Conservation (phyloP, 1,140 invertebrate species). For the Leucophenga varia region DNA sequence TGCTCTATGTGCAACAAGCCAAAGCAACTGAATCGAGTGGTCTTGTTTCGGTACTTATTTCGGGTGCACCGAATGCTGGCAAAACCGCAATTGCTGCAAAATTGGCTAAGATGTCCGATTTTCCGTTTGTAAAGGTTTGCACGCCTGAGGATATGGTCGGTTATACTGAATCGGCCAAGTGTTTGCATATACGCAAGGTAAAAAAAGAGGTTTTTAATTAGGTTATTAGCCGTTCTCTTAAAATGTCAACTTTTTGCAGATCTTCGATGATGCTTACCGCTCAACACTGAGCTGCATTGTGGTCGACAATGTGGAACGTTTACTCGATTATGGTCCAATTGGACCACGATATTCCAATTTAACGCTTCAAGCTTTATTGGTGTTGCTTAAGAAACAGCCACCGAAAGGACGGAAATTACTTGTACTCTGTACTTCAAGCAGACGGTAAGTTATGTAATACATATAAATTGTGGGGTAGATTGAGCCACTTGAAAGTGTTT, state of each 20-base stretch:
- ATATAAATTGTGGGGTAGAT: background rate
- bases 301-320: conserved; percentile 96
- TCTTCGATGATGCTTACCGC: conserved; percentile 99
- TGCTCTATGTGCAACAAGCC: conserved; percentile 87
- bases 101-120: conserved; percentile 93
- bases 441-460: conserved; percentile 68
- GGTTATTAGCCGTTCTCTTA: background rate
- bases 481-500: background rate
- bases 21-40: conserved; percentile 76
- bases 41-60: conserved; percentile 86
- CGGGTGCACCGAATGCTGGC: conserved; percentile 93
- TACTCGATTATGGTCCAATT: conserved; percentile 96
- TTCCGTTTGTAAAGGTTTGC: conserved; percentile 97
- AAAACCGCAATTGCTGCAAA: conserved; percentile 96
- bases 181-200: conserved; percentile 84
- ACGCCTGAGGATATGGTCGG: conserved; percentile 98
- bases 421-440: conserved; percentile 88
- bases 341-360: conserved; percentile 97
- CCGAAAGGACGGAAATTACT: conserved; percentile 89
- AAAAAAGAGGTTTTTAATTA: too few species aligned
- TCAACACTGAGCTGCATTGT: conserved; percentile 94
- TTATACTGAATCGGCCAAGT: conserved; percentile 94
- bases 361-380: conserved; percentile 91
- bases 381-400: conserved; percentile 93
- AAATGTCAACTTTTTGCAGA: conserved; percentile 11